Evolutionary conservation across 1,140 invertebrate genomes (phyloP), one percentile per base, ranked within the genome.

Genomic region (Pseudachorutes palmiensis): DNA sequence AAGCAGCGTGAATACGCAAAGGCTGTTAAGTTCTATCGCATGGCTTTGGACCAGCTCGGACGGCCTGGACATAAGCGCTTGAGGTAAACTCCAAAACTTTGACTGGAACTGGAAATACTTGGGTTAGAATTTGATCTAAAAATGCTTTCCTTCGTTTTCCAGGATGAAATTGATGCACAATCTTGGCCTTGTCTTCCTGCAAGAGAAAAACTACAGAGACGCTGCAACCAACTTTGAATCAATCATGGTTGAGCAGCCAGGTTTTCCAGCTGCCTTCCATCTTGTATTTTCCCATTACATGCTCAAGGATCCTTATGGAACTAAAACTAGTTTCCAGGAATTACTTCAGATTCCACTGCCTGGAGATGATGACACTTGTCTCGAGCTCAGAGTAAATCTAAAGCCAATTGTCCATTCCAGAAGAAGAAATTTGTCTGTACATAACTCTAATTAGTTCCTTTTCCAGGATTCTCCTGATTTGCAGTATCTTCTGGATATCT

Each of bases 111-210:
- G n/a, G n/a, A n/a, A n/a, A n/a, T n/a, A n/a, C n/a, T n/a, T n/a
- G n/a, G n/a, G n/a, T n/a, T n/a, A n/a, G n/a, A n/a, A n/a, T n/a
- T n/a, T n/a, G n/a, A n/a, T n/a, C n/a, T n/a, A n/a, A n/a, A n/a
- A n/a, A n/a, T n/a, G n/a, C n/a, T n/a, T n/a, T n/a, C n/a, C n/a
- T n/a, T n/a, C n/a, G n/a, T n/a, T n/a, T n/a, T n/a, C n/a, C n/a
- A 94, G 92, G 75, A 88, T 95, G 70, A 96, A 95, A 81, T 96
- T 99, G 62, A 95, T 96, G 86, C 93, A 97, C 78, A 99, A 99
- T 75, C 98, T 98, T 76, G 96, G 93, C 0, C 85, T 97, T 66
- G 82, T 96, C 12, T 91, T 97, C 78, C 89, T 98, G 0, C 90
- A 92, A 77, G 90, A 98, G 89, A 92, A 91, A 2, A 92, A 97